These are phyloP conservation scores for Steromphala cineraria DNA, from an alignment of 2,888 invertebrate species.

Conservation along the genomic window DNA sequence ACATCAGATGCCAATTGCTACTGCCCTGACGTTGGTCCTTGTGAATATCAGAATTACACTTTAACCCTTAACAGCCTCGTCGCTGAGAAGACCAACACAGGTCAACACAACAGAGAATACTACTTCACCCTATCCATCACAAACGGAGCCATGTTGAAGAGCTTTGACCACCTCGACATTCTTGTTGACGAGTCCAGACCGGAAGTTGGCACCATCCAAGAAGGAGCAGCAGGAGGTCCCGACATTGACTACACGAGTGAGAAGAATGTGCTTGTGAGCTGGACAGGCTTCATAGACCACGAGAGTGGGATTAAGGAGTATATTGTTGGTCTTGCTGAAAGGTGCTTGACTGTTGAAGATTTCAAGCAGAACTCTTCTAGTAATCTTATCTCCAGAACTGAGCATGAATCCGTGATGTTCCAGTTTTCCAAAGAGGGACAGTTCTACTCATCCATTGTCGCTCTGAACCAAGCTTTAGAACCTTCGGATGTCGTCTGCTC, in stretches of 20 bases:
- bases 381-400: not conserved
- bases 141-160: no score
- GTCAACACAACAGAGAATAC: no score
- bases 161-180: no score
- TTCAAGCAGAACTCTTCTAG: not conserved
- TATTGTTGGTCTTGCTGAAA: constrained; percentile 33
- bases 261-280: constrained; percentile 31
- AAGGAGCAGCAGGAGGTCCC: constrained; percentile 26
- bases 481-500: constrained; percentile 55
- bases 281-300: constrained; percentile 56
- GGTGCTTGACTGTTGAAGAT: constrained; percentile 33
- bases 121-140: no score
- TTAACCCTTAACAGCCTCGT: constrained; percentile 30
- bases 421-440: constrained; percentile 30
- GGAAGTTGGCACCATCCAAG: constrained; percentile 33
- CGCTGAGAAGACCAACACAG: no score
- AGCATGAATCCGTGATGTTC: not conserved
- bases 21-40: constrained; percentile 44
- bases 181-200: no score
- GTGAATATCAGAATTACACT: constrained; percentile 38
- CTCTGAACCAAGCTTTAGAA: constrained; percentile 54
- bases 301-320: constrained; percentile 53
- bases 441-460: constrained; percentile 46
- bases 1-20: constrained; percentile 31
- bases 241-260: constrained; percentile 53